phyloP scores from a whole-genome alignment of 1,140 invertebrate genomes.

The Macrobrachium rosenbergii region DNA sequence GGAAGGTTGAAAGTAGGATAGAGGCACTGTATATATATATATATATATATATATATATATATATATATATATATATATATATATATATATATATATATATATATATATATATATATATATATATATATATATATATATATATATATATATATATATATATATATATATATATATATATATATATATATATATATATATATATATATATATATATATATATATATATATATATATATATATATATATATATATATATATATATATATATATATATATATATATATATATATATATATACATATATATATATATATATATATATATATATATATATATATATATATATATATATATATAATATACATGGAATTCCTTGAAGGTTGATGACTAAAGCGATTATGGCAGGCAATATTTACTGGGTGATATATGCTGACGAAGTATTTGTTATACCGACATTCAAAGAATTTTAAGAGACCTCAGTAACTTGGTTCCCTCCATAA shows the following conservation, averaged over 20 bases:
- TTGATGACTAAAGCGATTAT: too few relatives aligned
- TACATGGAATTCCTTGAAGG: too few relatives aligned
- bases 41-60: background rate
- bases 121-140: slow-evolving; percentile 24
- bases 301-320: slow-evolving; percentile 17
- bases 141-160: slow-evolving; percentile 21
- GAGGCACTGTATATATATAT: background rate
- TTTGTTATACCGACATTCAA: too few relatives aligned
- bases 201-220: slow-evolving; percentile 30
- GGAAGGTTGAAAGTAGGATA: background rate
- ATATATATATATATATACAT: slow-evolving; percentile 15
- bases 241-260: slow-evolving; percentile 15
- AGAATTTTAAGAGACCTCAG: too few relatives aligned
- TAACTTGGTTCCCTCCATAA: too few relatives aligned
- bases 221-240: slow-evolving; percentile 28
- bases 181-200: slow-evolving; percentile 11
- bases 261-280: background rate
- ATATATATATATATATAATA: background rate
- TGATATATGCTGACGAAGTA: too few relatives aligned
- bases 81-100: slow-evolving; percentile 9
- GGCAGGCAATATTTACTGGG: too few relatives aligned
- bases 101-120: slow-evolving; percentile 8
- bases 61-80: slow-evolving; percentile 26
- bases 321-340: background rate
- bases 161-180: slow-evolving; percentile 28